Base-by-base conservation (phyloP, 2,113 vertebrate genomes). In the Cyanoderma ruficeps region DNA sequence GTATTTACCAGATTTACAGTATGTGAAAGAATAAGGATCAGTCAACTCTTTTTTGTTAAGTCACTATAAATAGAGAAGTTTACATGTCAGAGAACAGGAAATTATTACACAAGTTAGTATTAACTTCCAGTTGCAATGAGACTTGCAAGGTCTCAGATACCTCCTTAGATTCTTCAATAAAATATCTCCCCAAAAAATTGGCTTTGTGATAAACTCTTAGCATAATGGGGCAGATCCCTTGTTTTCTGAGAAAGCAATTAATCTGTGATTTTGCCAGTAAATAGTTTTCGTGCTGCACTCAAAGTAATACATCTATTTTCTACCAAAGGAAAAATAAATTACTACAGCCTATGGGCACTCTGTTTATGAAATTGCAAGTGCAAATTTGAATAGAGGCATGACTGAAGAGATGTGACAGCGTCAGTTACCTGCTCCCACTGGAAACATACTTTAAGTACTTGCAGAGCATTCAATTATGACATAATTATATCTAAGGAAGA, bases 11-110 rank as follows among this genome's bases (percentile, higher is more conserved):
- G 55, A 55, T 55, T 59, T 71, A 87, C 20, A 33, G 24, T 47
- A 67, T 47, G 39, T 56, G 44, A 77, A 93, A 81, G 28, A 71
- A 52, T 33, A 90, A 93, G 60, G 20, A 71, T 37, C 33, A 39
- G 46, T 25, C 53, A 77, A 70, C 19, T 63, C 28, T 23, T 75
- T 95, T 93, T 94, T 92, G 91, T 56, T 69, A 82, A 94, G 88
- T 96, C 93, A 92, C 87, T 82, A 61, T 27, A 92, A 92, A 95
- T 64, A 87, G 57, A 96, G 91, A 96, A 96, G 91, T 91, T 87
- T 44, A 50, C 8, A 10, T 68, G 56, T 19, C 56, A 92, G 44
- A 76, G 35, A 87, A 74, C 53, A 93, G 93, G 93, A 96, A 96
- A 89, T 78, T 35, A 94, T 72, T 92, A 84, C 41, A n/a, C 42